A percentile compares a stretch with the other conserved stretches of the same genome.
Evolutionary conservation across 2,888 invertebrate genomes (phyloP).

Genomic region (Eremobia ochroleuca): DNA sequence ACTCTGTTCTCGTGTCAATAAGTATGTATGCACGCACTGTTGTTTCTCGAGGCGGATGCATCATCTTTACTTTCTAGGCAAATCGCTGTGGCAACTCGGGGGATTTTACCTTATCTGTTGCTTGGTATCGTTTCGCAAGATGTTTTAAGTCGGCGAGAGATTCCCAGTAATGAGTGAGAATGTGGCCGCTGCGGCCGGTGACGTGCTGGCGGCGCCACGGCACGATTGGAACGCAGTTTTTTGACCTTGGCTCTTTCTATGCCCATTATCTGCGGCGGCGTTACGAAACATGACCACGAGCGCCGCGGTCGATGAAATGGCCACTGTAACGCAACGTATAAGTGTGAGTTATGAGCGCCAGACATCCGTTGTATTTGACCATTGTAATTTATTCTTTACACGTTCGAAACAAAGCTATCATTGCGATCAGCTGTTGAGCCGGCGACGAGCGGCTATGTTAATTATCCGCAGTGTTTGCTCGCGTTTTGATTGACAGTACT

Average conservation of each 20-base stretch:
- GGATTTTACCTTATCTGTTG: constrained; percentile 71
- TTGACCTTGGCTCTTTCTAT: constrained; percentile 71
- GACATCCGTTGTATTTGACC: constrained; percentile 36
- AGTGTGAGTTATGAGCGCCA: constrained; percentile 46
- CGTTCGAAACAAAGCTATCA: constrained; percentile 52
- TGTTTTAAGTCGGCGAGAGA: constrained; percentile 51
- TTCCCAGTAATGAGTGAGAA: constrained; percentile 66
- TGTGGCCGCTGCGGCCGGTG: constrained; percentile 42
- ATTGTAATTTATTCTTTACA: constrained; percentile 62
- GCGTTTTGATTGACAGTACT: constrained; percentile 24
- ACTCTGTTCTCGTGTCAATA: neutral
- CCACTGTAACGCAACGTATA: constrained; percentile 56
- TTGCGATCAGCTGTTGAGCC: constrained; percentile 52
- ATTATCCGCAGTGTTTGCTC: constrained; percentile 12
- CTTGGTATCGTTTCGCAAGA: constrained; percentile 62
- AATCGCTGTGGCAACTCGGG: constrained; percentile 60
- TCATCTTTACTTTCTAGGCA: constrained; percentile 57
- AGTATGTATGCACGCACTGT: constrained; percentile 39
- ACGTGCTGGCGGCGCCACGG: constrained; percentile 35
- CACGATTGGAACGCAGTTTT: constrained; percentile 68
- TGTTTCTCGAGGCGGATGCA: constrained; percentile 55
- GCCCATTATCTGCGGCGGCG: constrained; percentile 66
- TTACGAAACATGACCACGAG: constrained; percentile 68
- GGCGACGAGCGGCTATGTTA: constrained; percentile 16
- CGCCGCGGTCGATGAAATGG: constrained; percentile 53